Evolutionary conservation across 2,888 invertebrate species (phyloP).

Genomic region (Oeneis ivallda): DNA sequence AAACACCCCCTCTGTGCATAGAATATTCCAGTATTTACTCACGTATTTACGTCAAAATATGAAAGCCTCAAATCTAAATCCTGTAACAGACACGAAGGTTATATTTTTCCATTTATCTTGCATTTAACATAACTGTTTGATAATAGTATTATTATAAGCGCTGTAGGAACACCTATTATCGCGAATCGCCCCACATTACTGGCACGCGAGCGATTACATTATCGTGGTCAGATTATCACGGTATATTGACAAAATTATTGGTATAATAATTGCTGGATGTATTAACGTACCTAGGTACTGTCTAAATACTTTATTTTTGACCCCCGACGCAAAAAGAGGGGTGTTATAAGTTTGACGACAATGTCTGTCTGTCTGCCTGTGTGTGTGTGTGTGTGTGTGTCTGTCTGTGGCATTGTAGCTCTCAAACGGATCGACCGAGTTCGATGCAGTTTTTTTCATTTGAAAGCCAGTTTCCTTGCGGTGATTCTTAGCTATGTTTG

Average conservation of each 20-base stretch:
- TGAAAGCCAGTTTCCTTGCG: too few relatives aligned
- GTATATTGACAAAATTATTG: not conserved
- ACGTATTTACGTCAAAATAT: conserved; percentile 2
- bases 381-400: too few relatives aligned
- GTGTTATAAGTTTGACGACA: too few relatives aligned
- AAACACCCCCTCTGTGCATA: not conserved
- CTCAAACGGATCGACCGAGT: too few relatives aligned
- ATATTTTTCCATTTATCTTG: conserved; percentile 1
- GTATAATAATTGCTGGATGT: not conserved
- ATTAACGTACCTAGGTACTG: not conserved
- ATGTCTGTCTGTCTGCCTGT: too few relatives aligned
- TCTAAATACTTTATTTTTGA: too few relatives aligned
- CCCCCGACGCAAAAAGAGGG: too few relatives aligned
- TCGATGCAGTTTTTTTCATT: too few relatives aligned
- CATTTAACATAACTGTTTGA: conserved; percentile 5
- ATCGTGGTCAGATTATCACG: not conserved
- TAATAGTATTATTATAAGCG: conserved; percentile 5
- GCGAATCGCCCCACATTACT: not conserved
- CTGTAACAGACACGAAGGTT: not conserved
- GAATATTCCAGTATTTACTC: not conserved
- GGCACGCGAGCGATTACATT: conserved; percentile 1
- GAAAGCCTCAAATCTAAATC: conserved; percentile 10
- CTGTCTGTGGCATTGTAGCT: too few relatives aligned
- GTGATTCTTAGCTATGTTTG: too few relatives aligned
- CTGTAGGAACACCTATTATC: not conserved